Percentiles rank a stretch among this genome's conserved stretches.
Evolutionary conservation across 2,113 vertebrate genomes (phyloP).

Genomic region (Gadus chalcogrammus): DNA sequence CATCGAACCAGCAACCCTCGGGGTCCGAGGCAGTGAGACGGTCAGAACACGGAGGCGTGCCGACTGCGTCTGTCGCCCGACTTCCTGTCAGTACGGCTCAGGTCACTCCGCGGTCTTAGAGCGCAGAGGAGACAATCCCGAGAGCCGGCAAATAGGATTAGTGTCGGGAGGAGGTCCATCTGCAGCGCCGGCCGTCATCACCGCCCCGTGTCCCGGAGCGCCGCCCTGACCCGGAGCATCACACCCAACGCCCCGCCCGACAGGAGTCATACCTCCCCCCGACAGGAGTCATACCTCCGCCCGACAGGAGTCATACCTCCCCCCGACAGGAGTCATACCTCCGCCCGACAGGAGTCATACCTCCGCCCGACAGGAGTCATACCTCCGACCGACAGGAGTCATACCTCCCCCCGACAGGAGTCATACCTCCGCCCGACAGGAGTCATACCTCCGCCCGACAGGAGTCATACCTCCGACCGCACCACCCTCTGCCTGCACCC

Average conservation of each 20-base stretch:
- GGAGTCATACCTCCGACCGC: background rate
- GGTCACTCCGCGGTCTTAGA: background rate
- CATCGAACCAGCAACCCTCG: no score
- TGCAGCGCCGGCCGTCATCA: conserved; percentile 71
- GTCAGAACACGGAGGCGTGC: no score
- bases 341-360: background rate
- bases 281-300: background rate
- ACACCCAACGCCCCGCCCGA: background rate
- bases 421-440: background rate
- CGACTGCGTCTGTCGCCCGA: background rate
- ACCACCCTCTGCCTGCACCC: background rate
- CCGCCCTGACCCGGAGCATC: background rate
- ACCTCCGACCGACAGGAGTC: background rate
- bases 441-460: background rate
- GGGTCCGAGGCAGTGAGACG: no score
- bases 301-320: background rate
- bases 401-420: background rate
- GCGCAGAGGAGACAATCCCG: conserved; percentile 50
- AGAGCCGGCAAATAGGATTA: conserved; percentile 92
- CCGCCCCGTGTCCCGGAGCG: conserved; percentile 38
- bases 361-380: background rate
- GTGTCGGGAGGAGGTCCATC: conserved; percentile 72
- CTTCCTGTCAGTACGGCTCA: background rate
- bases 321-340: no score
- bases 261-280: background rate